Base-by-base conservation (phyloP, 2,888 invertebrate species). In the Caenorhabditis macrosperma region DNA sequence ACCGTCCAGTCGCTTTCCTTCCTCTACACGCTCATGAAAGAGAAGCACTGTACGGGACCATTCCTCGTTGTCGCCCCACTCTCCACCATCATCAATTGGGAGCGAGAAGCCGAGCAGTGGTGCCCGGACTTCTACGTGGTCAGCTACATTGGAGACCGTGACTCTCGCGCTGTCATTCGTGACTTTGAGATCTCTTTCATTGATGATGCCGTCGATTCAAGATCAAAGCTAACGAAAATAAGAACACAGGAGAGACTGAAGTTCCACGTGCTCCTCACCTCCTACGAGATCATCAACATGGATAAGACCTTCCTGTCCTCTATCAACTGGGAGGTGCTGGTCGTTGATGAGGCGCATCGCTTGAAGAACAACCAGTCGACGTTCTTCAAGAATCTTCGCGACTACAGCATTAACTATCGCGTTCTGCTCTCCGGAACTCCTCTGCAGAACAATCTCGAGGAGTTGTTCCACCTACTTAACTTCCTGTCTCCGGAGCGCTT, bases 131-230 rank as follows among this genome's bases (percentile, higher is more conserved):
- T n/a, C n/a, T n/a, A n/a, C 90, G 94, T 94, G 46, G 95, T 95
- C 67, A 95, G 95, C 0, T 95, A 95, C 91, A 94, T 94, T 35
- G 91, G 97, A 6, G 93, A 93, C 87, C 93, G 93, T 86, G 98
- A 99, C 91, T 96, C 96, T 28, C 93, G 99, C 86, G 95, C 95
- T 1, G 95, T 98, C 72, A 95, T 96, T 75, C 94, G 96, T 64
- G 97, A 97, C 91, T 95, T 97, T 90, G 97, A 97, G 91, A 91
- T 97, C 84, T 96, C 96, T 0, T 99, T 97, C 91, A 96, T 98
- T 88, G 98, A 99, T 90, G 94, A 95, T 35, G 96, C 96, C 1
- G 95, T 95, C 26, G 82, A 69, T 61, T 74, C 95, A 24, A 94
- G 94, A 17, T 94, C 94, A 0, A 94, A 95, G 88, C 96, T 96